These are phyloP conservation scores for Salvator merianae DNA, from an alignment of 2,113 vertebrate genomes.

Conservation along the genomic window DNA sequence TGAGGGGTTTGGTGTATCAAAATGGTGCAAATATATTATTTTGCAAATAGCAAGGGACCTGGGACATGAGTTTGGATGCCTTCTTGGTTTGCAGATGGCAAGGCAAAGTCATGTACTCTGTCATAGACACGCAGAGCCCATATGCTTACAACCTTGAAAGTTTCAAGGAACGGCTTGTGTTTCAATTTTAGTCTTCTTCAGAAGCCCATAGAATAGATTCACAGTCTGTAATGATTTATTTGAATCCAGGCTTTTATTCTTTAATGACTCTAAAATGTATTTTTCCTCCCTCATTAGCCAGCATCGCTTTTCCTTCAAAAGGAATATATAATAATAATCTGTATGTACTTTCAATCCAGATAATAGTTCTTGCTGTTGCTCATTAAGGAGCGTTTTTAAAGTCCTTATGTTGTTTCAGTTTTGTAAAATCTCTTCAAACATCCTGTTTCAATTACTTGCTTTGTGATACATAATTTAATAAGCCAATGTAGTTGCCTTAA, in stretches of 20 bases:
- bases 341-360: neutral
- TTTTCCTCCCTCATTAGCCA: neutral
- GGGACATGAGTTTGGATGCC: no score
- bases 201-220: slow-evolving; percentile 27
- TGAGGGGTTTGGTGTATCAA: no score
- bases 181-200: slow-evolving; percentile 31
- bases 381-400: slow-evolving; percentile 30
- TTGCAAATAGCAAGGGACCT: no score
- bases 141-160: no score
- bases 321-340: slow-evolving; percentile 1
- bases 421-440: slow-evolving; percentile 7
- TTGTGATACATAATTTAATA: slow-evolving; percentile 33
- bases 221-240: slow-evolving; percentile 31
- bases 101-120: no score
- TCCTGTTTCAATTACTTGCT: slow-evolving; percentile 27
- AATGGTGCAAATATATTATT: no score
- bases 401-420: slow-evolving; percentile 30
- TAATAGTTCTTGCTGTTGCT: slow-evolving; percentile 43
- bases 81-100: no score
- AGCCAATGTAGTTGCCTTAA: slow-evolving; percentile 11
- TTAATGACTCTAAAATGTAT: slow-evolving; percentile 10
- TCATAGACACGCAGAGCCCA: no score
- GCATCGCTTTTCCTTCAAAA: neutral
- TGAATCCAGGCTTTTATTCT: slow-evolving; percentile 24
- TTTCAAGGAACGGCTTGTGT: no score